phyloP scores from a whole-genome alignment of 2,888 invertebrate genomes.

The Apodemia duryi region DNA sequence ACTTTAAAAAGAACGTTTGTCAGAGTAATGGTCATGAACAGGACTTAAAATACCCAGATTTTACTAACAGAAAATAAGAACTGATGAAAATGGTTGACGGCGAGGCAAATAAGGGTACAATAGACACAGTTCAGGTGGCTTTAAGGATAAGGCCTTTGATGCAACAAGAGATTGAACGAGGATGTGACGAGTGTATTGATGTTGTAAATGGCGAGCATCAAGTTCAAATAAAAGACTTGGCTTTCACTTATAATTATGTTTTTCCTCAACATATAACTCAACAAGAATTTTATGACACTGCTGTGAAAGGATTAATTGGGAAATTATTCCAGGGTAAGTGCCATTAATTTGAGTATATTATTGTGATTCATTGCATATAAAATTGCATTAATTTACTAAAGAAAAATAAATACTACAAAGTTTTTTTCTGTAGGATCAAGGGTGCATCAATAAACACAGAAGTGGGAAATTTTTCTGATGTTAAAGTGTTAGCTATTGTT shows the following conservation, averaged over 20 bases:
- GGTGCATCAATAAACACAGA: no score
- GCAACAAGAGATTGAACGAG: conserved; percentile 83
- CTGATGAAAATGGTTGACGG: conserved; percentile 55
- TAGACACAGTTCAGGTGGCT: conserved; percentile 87
- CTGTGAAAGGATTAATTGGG: conserved; percentile 84
- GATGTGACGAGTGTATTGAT: conserved; percentile 86
- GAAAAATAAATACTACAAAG: no score
- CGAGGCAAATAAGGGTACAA: conserved; percentile 48
- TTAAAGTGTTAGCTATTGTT: no score
- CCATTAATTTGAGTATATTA: no score
- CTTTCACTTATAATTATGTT: conserved; percentile 92
- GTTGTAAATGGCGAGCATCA: conserved; percentile 83
- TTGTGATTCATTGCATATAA: no score
- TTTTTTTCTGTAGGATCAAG: no score
- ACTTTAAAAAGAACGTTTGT: conserved; percentile 32
- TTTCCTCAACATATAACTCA: conserved; percentile 86
- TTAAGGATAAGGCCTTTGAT: conserved; percentile 90
- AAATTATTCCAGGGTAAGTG: conserved; percentile 87
- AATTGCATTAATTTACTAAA: no score
- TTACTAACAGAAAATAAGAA: conserved; percentile 18
- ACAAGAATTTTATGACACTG: conserved; percentile 84
- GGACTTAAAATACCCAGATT: conserved; percentile 28
- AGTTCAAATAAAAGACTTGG: conserved; percentile 84
- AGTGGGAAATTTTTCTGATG: no score
- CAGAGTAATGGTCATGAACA: conserved; percentile 29